Conservation (phyloP, 2,888 invertebrate genomes). For the Protodeltote pygarga region DNA sequence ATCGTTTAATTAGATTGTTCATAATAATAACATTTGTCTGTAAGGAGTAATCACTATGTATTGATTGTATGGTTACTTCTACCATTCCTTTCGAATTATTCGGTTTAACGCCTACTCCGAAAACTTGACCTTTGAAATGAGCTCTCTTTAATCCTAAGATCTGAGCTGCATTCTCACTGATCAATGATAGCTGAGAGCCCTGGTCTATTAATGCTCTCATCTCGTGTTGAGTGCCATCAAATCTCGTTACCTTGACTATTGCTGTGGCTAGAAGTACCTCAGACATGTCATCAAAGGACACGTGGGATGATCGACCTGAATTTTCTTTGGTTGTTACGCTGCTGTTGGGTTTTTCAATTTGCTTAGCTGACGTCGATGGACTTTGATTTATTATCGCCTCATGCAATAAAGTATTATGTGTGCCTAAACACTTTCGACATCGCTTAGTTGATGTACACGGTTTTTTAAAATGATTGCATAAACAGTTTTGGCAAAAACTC, state of each 20-base stretch:
- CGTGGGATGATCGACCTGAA: neutral
- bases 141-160: neutral
- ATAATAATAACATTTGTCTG: neutral
- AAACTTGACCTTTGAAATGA: neutral
- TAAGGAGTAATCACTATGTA: neutral
- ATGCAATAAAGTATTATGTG: constrained; percentile 4
- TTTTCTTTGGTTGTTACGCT: neutral
- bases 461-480: constrained; percentile 1
- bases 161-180: neutral
- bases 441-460: constrained; percentile 1
- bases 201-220: constrained; percentile 2
- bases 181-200: neutral
- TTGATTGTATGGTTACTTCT: neutral
- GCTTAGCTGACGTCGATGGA: neutral
- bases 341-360: neutral
- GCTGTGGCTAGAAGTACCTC: neutral
- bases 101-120: neutral
- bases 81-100: neutral
- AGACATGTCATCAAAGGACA: neutral
- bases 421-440: constrained; percentile 1
- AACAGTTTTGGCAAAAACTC: constrained; percentile 5
- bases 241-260: neutral
- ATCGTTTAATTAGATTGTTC: neutral
- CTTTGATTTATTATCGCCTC: neutral
- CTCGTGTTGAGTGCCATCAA: neutral